Base-by-base conservation (phyloP, 2,113 vertebrate genomes). In the Microtus richardsoni region DNA sequence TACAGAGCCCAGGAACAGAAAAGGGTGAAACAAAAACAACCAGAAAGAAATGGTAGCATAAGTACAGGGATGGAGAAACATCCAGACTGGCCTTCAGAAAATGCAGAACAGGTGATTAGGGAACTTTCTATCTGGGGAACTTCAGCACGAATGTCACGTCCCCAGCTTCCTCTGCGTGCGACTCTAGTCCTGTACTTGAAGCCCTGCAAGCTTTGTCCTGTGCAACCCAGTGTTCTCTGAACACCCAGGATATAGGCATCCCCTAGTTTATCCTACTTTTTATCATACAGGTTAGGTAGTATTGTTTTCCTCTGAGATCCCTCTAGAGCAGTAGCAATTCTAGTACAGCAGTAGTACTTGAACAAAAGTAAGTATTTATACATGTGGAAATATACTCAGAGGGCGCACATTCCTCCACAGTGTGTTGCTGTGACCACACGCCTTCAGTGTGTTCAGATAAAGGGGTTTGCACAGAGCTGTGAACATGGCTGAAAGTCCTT, bases 361-460 rank as follows among this genome's bases (percentile, higher is more conserved):
- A 96, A 89, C 93, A 75, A 93, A 91, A 93, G 89, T 91, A 96
- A 93, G 84, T 91, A 93, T 95, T 94, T 92, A 89, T 54, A 96
- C 30, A 73, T 91, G 89, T 39, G 89, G 95, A 96, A 95, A 97
- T 92, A 95, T 87, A 95, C 89, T 79, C 78, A 14, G 91, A 96
- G 89, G 91, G 84, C 83, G 97, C 74, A 95, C 79, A 96, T 96
- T 96, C 91, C 93, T 95, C 93, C 96, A 92, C 28, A 89, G 91
- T 87, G 95, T 97, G 94, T 94, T 96, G 95, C 11, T 97, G 96
- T 96, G 95, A 96, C 93, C 97, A 97, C 94, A 95, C 84, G 96
- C 95, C 92, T 97, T 94, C 95, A 96, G 68, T 97, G 95, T 97
- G 94, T 94, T 96, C 87, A 91, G 95, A 96, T 91, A 96, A 97